These are phyloP conservation scores for Callithrix jacchus DNA, from an alignment of 2,113 vertebrate species.

Conservation along the genomic window DNA sequence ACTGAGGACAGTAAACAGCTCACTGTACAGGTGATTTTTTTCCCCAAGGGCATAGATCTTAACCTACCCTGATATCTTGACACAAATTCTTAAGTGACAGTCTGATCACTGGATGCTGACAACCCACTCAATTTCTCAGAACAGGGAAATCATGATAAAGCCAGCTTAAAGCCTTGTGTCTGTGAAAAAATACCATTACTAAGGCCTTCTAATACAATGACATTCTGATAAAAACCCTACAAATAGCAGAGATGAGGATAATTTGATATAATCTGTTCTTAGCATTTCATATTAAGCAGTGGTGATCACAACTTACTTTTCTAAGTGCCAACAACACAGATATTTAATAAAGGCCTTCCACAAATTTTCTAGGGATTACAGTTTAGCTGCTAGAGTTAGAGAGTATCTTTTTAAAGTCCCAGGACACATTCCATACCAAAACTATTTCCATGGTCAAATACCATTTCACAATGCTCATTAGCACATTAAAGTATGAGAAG, in stretches of 20 bases:
- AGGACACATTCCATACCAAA: neutral
- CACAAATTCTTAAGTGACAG: slow-evolving; percentile 28
- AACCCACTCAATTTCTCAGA: neutral
- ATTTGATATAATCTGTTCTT: neutral
- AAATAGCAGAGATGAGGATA: neutral
- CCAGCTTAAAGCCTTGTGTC: neutral
- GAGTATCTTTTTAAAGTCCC: neutral
- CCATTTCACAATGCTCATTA: neutral
- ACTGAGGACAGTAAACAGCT: neutral
- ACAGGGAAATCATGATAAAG: neutral
- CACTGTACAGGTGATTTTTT: neutral
- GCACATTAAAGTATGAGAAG: neutral
- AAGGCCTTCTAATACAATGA: neutral
- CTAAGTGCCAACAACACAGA: neutral
- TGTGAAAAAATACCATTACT: neutral
- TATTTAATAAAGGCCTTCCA: neutral
- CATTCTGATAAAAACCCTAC: neutral
- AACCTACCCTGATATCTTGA: neutral
- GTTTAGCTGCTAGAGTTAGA: neutral
- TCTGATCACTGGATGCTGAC: slow-evolving; percentile 20
- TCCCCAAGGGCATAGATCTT: neutral
- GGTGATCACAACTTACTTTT: neutral
- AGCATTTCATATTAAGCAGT: neutral
- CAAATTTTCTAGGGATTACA: neutral
- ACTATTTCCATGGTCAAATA: neutral